These are phyloP conservation scores for Tragelaphus oryx DNA, from an alignment of 2,797 vertebrate genomes.

Conservation along the genomic window DNA sequence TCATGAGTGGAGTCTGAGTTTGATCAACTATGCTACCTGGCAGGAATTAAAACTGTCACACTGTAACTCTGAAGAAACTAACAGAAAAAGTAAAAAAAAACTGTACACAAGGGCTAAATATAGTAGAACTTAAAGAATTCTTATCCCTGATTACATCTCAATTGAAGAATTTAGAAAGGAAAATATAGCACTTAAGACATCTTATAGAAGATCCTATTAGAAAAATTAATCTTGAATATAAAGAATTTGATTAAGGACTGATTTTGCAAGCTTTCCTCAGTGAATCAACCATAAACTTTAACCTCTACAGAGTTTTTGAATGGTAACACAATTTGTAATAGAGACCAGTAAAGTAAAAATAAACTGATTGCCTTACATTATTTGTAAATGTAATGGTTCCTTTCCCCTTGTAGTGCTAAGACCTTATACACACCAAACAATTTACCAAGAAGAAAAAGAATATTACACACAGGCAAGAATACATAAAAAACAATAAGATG, in stretches of 20 bases:
- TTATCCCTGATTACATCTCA: background rate
- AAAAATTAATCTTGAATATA: background rate
- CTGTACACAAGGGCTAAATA: background rate
- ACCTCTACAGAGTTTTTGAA: conserved; percentile 13
- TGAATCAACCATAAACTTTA: conserved; percentile 44
- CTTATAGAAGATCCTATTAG: background rate
- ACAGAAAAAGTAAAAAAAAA: background rate
- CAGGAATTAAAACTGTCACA: background rate
- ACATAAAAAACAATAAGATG: conserved; percentile 60
- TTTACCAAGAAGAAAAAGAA: conserved; percentile 44
- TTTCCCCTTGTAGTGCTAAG: conserved; percentile 46
- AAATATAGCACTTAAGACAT: background rate
- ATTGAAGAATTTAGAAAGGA: background rate
- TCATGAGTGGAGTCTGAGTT: background rate
- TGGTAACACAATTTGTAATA: conserved; percentile 32
- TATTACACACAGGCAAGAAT: conserved; percentile 37
- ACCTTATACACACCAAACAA: conserved; percentile 40
- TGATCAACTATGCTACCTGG: background rate
- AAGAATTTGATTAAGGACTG: conserved; percentile 12
- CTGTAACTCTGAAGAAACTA: background rate
- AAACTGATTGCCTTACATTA: conserved; percentile 48
- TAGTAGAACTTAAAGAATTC: background rate
- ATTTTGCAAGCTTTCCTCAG: conserved; percentile 31
- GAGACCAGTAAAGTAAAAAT: conserved; percentile 48
- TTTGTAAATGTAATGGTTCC: conserved; percentile 10